Base-by-base conservation (phyloP, 2,888 invertebrate species). In the Ariolimax columbianus region DNA sequence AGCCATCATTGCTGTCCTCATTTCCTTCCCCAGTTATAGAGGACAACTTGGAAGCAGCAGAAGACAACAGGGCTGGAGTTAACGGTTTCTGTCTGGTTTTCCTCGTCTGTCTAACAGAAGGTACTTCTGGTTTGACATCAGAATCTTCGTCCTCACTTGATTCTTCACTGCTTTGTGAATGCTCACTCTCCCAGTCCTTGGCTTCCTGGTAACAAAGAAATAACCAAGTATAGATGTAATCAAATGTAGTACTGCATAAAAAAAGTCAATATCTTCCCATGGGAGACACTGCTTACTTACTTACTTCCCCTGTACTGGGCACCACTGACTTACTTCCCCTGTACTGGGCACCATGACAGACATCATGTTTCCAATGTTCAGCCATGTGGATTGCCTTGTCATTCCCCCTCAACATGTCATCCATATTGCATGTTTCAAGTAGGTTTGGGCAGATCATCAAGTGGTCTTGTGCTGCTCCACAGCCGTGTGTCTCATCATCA, bases 61-160 rank as follows among this genome's bases (percentile, higher is more conserved):
- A 75, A 7, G 86, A 81, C 14, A 84, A 43, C 17, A 83, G 78
- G 3, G 66, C 23, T 14, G 85, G 33, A 6, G 33, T 87, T 68
- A 40, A 81, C 43, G 14, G 47, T 51, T 77, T 87, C 81, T 51
- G 72, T 83, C 30, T 87, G 84, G 17, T 78, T 86, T 30, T 86
- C 78, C 59, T 88, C 63, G 9, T 87, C 89, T 75, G 86, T 81
- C 36, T 87, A 66, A 17, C 66, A 38, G 36, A 43, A 3, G 89
- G 88, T 63, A 88, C 85, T 9, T 84, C 88, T 23, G 85, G 89
- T 55, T 90, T 90, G 33, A 40, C 73, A 7, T 86, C 88, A 38
- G 88, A 87, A 59, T 91, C 91, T 43, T 90, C 90, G 88, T 87
- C 87, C 30, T 88, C 87, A 33, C 66, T 66, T 14, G 66, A 66